A percentile compares a stretch with the other conserved stretches of the same genome.
Conservation (phyloP, 2,113 vertebrate species). For the Saguinus imperator region DNA sequence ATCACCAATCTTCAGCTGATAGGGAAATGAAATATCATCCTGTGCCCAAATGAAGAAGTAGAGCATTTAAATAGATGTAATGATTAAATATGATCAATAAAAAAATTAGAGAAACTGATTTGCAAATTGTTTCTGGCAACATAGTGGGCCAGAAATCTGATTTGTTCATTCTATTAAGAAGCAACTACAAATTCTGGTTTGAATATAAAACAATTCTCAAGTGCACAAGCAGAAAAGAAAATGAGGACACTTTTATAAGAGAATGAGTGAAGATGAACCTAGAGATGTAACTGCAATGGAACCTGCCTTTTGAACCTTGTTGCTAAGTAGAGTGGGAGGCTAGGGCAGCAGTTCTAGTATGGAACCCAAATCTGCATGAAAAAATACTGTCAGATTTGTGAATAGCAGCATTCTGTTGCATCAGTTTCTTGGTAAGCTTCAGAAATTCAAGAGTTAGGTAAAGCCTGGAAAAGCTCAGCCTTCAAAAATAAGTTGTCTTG, state of each 20-base stretch:
- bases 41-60: neutral
- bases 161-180: neutral
- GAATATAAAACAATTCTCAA: neutral
- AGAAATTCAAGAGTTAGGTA: neutral
- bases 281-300: neutral
- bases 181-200: neutral
- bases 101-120: neutral
- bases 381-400: neutral
- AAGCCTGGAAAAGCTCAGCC: neutral
- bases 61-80: neutral
- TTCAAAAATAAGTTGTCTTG: neutral
- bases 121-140: neutral
- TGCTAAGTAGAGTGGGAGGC: neutral
- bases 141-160: neutral
- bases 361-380: too few relatives aligned
- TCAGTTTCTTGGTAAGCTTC: neutral
- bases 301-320: neutral
- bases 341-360: neutral
- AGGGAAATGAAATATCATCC: neutral
- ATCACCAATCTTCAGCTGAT: neutral
- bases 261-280: neutral
- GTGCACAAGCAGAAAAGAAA: neutral
- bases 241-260: neutral
- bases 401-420: neutral
- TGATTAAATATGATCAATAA: neutral